Conservation (phyloP, 2,888 invertebrate genomes). For the Rhimphoctona megacephalus region DNA sequence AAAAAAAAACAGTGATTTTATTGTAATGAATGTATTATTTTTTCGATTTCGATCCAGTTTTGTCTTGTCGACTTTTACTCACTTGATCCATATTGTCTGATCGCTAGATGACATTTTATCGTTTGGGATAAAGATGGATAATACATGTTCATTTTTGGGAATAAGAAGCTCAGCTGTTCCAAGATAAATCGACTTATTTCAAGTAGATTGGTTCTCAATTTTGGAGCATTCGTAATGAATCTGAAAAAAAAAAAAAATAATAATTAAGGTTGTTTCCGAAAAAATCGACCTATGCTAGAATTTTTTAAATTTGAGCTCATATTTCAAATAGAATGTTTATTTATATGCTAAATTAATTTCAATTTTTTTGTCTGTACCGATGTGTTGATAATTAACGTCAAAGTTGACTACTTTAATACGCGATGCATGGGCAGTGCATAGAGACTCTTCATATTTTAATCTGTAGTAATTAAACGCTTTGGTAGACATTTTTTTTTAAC, state of each 20-base stretch:
- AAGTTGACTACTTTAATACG: no score
- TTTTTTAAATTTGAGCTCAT: no score
- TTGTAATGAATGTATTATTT: neutral
- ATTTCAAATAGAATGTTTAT: no score
- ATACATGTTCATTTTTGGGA: slow-evolving; percentile 85
- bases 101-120: slow-evolving; percentile 87
- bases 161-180: slow-evolving; percentile 86
- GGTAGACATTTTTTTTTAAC: no score
- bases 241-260: slow-evolving; percentile 84
- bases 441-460: no score
- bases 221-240: slow-evolving; percentile 90
- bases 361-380: no score
- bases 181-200: slow-evolving; percentile 88
- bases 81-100: slow-evolving; percentile 88
- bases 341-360: no score
- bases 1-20: neutral
- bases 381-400: no score
- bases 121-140: slow-evolving; percentile 79
- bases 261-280: no score
- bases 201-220: slow-evolving; percentile 88
- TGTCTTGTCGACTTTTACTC: slow-evolving; percentile 75
- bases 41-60: neutral
- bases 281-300: no score
- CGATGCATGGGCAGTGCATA: no score
- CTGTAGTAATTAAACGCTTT: no score